Evolutionary conservation across 53 echinoderm and acorn worm species (phyloP), one percentile per base, ranked within the genome.

Genomic region (Actinopyga echinites): DNA sequence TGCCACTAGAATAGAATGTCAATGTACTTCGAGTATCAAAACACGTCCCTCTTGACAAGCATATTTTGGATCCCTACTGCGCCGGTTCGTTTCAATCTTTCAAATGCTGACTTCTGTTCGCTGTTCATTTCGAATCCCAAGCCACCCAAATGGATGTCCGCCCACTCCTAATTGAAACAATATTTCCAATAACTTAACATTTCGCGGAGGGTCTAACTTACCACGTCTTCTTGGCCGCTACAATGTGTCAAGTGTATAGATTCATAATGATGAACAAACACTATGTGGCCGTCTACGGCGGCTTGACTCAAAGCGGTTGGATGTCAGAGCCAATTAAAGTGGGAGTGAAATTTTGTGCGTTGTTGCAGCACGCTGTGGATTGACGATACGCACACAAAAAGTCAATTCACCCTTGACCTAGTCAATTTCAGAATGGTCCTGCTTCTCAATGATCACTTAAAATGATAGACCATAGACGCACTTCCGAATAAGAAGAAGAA

Each of bases 161-260:
- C 71, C 71, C 71, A 71, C 71, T 71, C 71, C 44, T 71, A 71
- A 71, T 71, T 71, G 71, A 71, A 71, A 71, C 71, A 71, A 71
- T 71, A 71, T 71, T 71, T 71, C 71, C 71, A 71, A 71, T 71
- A 71, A 71, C 25, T 71, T 71, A 40, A 42, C 40, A 71, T 42
- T 71, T 71, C 44, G 71, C n/a, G 40, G 68, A 45, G 71, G 44
- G 71, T 42, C 44, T 42, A 42, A 42, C 42, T 24, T 24, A 24
- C 71, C 44, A 42, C 71, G 71, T 23, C 71, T 71, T 44, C 37
- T 71, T 71, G 71, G 40, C 71, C 71, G 71, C 44, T 42, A 71
- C 71, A 71, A 71, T 71, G 71, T 71, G 71, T 71, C 71, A 71
- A 71, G 71, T 68, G 34, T 36, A 71, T 71, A 42, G 71, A 71